Conservation (phyloP, 2,888 invertebrate species). For the Caenorhabditis sp. region DNA sequence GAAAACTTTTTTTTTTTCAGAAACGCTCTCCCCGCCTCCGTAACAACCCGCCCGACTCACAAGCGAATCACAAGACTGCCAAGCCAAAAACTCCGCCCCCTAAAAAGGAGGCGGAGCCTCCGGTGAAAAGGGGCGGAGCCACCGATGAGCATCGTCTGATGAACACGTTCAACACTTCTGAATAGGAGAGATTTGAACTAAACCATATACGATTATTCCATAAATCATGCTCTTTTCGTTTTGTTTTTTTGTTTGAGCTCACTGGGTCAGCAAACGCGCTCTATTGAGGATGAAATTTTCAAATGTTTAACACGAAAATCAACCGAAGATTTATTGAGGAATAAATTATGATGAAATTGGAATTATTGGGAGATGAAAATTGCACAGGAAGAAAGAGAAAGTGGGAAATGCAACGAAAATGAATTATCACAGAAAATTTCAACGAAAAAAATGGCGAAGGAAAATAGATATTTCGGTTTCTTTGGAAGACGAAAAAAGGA, state of each 20-base stretch:
- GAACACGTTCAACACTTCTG: slow-evolving; percentile 49
- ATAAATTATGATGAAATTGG: neutral
- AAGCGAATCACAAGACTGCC: neutral
- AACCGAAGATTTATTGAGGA: neutral
- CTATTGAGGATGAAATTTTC: neutral
- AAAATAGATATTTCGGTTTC: neutral
- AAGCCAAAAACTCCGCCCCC: neutral
- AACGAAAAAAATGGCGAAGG: slow-evolving; percentile 10
- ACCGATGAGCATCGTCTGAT: slow-evolving; percentile 52
- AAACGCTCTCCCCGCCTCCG: slow-evolving; percentile 12
- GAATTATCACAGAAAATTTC: slow-evolving; percentile 18
- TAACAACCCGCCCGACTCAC: slow-evolving; percentile 12
- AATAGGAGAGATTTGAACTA: slow-evolving; percentile 17
- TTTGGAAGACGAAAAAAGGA: too few species aligned
- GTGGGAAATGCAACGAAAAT: too few species aligned
- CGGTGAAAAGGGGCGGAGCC: neutral
- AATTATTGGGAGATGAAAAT: neutral
- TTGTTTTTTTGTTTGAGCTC: too few species aligned
- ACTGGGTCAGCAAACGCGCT: too few species aligned
- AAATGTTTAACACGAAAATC: neutral
- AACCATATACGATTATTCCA: too few species aligned
- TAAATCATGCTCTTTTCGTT: too few species aligned
- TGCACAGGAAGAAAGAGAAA: slow-evolving; percentile 19
- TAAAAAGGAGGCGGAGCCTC: neutral
- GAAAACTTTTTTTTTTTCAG: slow-evolving; percentile 6